Conservation (phyloP, 2,113 vertebrate genomes). For the Petaurus breviceps region DNA sequence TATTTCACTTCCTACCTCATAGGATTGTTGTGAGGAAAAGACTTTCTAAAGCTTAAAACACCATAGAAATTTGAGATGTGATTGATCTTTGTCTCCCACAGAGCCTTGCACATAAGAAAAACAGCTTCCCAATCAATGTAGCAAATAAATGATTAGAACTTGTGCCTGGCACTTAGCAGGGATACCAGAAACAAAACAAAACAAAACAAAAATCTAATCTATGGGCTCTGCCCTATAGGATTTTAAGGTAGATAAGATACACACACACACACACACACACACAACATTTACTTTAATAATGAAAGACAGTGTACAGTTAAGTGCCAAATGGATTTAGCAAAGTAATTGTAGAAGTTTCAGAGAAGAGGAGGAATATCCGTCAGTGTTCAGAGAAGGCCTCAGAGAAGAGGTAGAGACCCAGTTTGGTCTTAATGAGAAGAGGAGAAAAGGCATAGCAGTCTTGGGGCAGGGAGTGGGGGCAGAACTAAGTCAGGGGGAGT, state of each 20-base stretch:
- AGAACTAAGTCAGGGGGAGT: background rate
- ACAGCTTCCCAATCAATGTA: background rate
- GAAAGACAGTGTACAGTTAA: background rate
- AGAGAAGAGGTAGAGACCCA: background rate
- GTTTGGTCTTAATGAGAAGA: background rate
- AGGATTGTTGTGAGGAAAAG: background rate
- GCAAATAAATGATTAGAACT: background rate
- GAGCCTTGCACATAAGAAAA: background rate
- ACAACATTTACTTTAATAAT: background rate
- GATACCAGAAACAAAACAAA: background rate
- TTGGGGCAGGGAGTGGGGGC: background rate
- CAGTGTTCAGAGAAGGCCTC: background rate
- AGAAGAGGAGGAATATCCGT: background rate
- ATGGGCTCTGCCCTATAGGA: background rate
- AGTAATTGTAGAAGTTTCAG: background rate
- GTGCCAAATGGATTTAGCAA: background rate
- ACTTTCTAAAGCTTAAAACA: background rate
- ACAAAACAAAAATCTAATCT: background rate
- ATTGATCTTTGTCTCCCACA: background rate
- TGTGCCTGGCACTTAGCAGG: background rate
- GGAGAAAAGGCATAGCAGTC: background rate
- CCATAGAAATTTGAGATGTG: background rate
- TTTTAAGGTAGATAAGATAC: background rate
- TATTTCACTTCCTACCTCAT: background rate
- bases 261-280: no score